phyloP scores from a whole-genome alignment of 2,113 vertebrate genomes.

The Epinephelus fuscoguttatus region DNA sequence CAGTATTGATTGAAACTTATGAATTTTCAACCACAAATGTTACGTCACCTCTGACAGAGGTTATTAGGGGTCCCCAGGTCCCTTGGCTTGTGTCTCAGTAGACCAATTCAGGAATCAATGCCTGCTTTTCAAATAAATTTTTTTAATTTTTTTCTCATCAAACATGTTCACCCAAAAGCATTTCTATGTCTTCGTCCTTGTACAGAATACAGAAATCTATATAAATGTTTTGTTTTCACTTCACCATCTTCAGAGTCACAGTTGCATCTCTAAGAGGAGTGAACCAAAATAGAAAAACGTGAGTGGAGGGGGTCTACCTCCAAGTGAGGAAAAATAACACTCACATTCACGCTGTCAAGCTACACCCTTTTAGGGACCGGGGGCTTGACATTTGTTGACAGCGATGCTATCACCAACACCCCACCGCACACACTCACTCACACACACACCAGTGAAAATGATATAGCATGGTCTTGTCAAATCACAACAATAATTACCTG shows the following conservation, averaged over 20 bases:
- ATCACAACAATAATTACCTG: slow-evolving; percentile 64
- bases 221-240: neutral
- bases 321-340: slow-evolving; percentile 53
- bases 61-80: neutral
- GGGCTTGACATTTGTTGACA: slow-evolving; percentile 70
- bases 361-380: slow-evolving; percentile 55
- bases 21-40: neutral
- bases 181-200: neutral
- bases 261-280: slow-evolving; percentile 30
- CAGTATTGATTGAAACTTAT: neutral
- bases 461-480: slow-evolving; percentile 59
- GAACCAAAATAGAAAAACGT: slow-evolving; percentile 37
- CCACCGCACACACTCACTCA: slow-evolving; percentile 16
- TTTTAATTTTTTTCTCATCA: neutral
- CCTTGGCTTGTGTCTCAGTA: neutral
- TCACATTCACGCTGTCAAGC: slow-evolving; percentile 57
- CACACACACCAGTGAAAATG: slow-evolving; percentile 37
- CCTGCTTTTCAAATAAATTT: slow-evolving; percentile 3
- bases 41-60: neutral
- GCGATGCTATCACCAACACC: slow-evolving; percentile 48
- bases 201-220: neutral
- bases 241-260: neutral
- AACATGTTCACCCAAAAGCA: neutral
- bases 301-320: slow-evolving; percentile 1
- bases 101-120: neutral